Percentiles rank a stretch among this genome's conserved stretches.
phyloP scores from a whole-genome alignment of 1,140 invertebrate genomes.

The Leptopilina clavipes region DNA sequence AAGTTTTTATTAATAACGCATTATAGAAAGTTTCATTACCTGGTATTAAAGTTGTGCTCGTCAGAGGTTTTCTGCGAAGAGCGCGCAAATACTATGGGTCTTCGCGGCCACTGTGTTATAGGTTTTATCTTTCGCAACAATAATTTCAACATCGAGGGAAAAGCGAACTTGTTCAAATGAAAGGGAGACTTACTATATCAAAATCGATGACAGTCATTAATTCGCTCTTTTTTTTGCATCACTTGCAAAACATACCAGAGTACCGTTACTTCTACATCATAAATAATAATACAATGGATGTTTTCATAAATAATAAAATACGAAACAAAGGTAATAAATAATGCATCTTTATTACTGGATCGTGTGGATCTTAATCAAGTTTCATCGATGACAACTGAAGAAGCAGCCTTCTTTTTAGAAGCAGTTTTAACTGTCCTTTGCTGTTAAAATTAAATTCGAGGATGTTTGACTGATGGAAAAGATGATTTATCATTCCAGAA shows the following conservation, averaged over 20 bases:
- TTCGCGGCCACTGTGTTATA: not conserved
- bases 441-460: too few relatives aligned
- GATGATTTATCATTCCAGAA: too few relatives aligned
- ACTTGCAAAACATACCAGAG: not conserved
- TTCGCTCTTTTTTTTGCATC: not conserved
- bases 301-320: not conserved
- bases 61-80: not conserved
- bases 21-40: conserved; percentile 40
- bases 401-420: too few relatives aligned
- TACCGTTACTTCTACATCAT: not conserved
- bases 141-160: conserved; percentile 7
- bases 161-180: not conserved
- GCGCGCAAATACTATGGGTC: conserved; percentile 8
- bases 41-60: not conserved
- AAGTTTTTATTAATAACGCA: conserved; percentile 50
- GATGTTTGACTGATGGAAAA: too few relatives aligned
- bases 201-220: not conserved
- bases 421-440: too few relatives aligned
- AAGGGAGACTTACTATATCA: conserved; percentile 3
- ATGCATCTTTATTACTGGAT: too few relatives aligned
- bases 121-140: conserved; percentile 1
- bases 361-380: too few relatives aligned
- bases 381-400: too few relatives aligned
- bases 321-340: not conserved
- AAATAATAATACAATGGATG: not conserved